These are phyloP conservation scores for Climacteris rufus DNA, from an alignment of 2,113 vertebrate genomes.

Conservation along the genomic window DNA sequence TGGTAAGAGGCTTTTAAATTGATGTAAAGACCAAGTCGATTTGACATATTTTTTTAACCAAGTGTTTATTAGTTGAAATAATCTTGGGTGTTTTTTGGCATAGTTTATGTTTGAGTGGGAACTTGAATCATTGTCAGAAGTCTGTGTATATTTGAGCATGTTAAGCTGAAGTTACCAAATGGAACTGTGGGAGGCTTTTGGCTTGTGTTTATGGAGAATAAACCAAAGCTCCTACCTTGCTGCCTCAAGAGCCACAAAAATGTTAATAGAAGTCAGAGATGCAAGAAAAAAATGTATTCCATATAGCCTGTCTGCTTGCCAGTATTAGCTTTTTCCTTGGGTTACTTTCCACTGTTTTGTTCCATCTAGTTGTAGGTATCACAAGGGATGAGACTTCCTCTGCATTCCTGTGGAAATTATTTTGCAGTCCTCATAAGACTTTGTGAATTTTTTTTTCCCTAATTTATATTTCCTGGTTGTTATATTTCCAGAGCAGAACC, in stretches of 20 bases:
- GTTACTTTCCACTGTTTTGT: not conserved
- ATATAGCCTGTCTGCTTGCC: not conserved
- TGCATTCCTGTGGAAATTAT: conserved; percentile 5
- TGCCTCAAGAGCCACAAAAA: conserved; percentile 32
- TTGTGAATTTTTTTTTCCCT: not conserved
- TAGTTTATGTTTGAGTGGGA: conserved; percentile 42
- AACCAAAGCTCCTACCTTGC: conserved; percentile 31
- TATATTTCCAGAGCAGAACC: not conserved
- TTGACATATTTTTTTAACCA: conserved; percentile 47
- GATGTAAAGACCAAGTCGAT: conserved; percentile 25
- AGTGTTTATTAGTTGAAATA: conserved; percentile 62
- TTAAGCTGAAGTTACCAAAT: conserved; percentile 29
- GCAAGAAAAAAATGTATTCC: not conserved
- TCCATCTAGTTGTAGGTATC: not conserved
- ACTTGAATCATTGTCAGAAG: conserved; percentile 45
- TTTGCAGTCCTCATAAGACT: not conserved
- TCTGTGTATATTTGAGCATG: conserved; percentile 16
- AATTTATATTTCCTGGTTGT: not conserved
- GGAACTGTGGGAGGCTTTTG: conserved; percentile 35
- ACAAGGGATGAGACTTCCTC: not conserved
- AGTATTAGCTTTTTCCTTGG: not conserved
- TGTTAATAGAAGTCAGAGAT: conserved; percentile 27
- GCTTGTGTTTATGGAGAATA: not conserved
- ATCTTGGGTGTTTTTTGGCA: conserved; percentile 40
- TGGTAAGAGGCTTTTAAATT: conserved; percentile 33